Percentiles rank a stretch among this genome's conserved stretches.
Evolutionary conservation across 2,797 vertebrate species (phyloP).

Genomic region (Acrocephalus scirpaceus): DNA sequence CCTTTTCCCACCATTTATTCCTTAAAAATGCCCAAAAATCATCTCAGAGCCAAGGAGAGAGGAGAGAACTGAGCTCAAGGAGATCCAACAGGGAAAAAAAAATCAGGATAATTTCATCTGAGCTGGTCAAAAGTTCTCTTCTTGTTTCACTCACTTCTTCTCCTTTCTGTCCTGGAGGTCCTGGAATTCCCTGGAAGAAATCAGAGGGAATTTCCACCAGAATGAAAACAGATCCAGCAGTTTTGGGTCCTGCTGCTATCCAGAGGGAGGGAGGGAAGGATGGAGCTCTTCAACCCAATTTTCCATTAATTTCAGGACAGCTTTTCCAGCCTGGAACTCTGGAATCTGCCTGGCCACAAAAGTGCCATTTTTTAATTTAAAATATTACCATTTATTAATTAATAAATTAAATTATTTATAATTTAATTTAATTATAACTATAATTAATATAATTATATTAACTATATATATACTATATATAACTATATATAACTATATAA

Average conservation of each 20-base stretch:
- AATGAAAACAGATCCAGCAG: not conserved
- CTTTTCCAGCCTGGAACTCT: not conserved
- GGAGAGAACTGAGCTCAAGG: not conserved
- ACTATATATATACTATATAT: no score
- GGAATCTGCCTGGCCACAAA: not conserved
- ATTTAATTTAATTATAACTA: no score
- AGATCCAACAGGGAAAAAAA: not conserved
- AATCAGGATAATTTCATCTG: not conserved
- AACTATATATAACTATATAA: no score
- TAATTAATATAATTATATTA: no score
- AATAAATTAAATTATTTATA: no score
- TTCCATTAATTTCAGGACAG: not conserved
- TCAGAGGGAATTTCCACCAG: not conserved
- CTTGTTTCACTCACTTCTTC: conserved; percentile 75
- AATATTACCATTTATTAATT: not conserved
- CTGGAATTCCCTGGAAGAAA: conserved; percentile 80
- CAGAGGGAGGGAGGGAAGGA: not conserved
- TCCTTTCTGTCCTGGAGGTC: conserved; percentile 84
- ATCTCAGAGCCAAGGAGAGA: not conserved
- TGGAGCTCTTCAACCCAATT: not conserved
- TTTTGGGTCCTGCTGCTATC: not conserved
- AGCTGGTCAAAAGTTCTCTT: not conserved
- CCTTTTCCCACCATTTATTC: not conserved
- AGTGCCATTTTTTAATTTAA: not conserved
- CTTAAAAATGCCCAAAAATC: not conserved